These are phyloP conservation scores for Falco punctatus DNA, from an alignment of 2,113 vertebrate species.

Conservation along the genomic window DNA sequence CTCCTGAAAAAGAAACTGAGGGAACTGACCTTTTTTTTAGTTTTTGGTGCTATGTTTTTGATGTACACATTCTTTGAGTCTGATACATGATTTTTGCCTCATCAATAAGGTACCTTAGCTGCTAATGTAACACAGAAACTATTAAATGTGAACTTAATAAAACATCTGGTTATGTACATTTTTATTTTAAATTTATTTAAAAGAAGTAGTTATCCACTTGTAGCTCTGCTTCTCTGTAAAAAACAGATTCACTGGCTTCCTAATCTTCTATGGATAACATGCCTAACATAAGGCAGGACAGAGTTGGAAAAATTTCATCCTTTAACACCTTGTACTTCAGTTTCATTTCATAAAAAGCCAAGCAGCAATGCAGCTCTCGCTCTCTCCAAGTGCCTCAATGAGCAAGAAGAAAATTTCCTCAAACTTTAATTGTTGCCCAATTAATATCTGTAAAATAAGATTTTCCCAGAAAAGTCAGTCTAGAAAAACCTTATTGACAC, in stretches of 20 bases:
- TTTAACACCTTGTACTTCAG: neutral
- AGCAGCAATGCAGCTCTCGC: neutral
- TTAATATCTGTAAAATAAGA: neutral
- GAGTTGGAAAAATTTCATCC: neutral
- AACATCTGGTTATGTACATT: neutral
- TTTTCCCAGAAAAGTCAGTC: neutral
- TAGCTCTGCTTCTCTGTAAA: neutral
- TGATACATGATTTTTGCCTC: neutral
- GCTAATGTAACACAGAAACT: neutral
- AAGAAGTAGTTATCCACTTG: neutral
- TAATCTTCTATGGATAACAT: neutral
- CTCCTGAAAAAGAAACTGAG: neutral
- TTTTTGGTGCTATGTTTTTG: neutral
- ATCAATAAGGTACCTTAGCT: neutral
- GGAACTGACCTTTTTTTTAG: neutral
- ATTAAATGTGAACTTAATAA: neutral
- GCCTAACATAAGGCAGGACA: neutral
- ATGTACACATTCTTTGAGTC: neutral
- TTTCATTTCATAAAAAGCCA: neutral
- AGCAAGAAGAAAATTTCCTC: neutral
- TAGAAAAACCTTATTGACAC: neutral
- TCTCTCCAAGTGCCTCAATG: neutral
- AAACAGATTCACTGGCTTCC: neutral
- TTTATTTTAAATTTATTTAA: neutral
- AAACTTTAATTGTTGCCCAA: neutral